Conservation (phyloP, 2,888 invertebrate species). For the Desoria tigrina region DNA sequence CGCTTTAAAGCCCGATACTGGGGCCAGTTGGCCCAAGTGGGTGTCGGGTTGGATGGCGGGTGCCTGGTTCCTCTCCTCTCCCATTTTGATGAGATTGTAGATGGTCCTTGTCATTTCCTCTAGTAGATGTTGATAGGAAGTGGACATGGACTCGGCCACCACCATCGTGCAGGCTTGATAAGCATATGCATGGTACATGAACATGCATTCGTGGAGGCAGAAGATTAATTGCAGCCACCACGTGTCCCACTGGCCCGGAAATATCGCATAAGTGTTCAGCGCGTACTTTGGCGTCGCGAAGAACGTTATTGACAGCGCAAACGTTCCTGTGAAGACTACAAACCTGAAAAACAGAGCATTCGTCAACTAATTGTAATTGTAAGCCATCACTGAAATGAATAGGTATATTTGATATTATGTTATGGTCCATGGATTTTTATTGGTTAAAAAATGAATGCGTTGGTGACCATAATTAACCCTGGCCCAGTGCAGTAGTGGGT, state of each 20-base stretch:
- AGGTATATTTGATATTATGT: too few species aligned
- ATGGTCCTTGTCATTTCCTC: slow-evolving; percentile 31
- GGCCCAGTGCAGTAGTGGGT: too few species aligned
- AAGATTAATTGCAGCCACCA: slow-evolving; percentile 35
- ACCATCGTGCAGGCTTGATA: slow-evolving; percentile 35
- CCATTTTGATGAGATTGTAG: slow-evolving; percentile 9
- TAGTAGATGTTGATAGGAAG: slow-evolving; percentile 29
- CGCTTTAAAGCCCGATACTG: neutral
- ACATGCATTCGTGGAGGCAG: slow-evolving; percentile 33
- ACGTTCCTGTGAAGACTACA: slow-evolving; percentile 40
- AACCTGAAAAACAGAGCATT: slow-evolving; percentile 34
- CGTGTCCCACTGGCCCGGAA: slow-evolving; percentile 24
- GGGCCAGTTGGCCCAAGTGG: neutral
- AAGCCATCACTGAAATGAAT: too few species aligned
- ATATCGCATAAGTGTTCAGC: slow-evolving; percentile 30
- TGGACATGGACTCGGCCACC: slow-evolving; percentile 29
- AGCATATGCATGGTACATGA: slow-evolving; percentile 37
- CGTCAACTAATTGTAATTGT: too few species aligned
- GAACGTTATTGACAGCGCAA: slow-evolving; percentile 29
- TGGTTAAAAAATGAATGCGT: too few species aligned
- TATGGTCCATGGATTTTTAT: too few species aligned
- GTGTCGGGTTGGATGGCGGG: neutral
- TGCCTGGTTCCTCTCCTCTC: neutral
- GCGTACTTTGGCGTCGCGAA: slow-evolving; percentile 34
- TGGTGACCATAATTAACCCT: too few species aligned